Percentiles rank a stretch among this genome's conserved stretches.
Evolutionary conservation across 2,797 vertebrate species (phyloP).

Genomic region (Cyclopterus lumpus): DNA sequence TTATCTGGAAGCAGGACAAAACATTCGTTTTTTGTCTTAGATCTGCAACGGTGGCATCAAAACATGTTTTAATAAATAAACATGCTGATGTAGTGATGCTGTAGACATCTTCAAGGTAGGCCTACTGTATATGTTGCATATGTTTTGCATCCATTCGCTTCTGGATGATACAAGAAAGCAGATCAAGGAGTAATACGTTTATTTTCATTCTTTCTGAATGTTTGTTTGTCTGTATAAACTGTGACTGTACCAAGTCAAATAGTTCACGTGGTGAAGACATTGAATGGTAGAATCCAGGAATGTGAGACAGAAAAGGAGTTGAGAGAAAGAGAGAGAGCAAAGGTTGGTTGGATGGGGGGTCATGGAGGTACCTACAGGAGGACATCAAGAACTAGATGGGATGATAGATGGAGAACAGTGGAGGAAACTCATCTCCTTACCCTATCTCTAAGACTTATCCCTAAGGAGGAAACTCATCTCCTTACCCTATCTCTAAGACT

Average conservation of each 20-base stretch:
- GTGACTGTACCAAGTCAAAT: neutral
- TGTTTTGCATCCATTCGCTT: neutral
- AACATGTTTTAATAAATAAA: too few relatives aligned
- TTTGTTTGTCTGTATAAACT: neutral
- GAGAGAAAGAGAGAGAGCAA: neutral
- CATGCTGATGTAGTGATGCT: neutral
- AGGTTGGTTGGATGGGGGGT: neutral
- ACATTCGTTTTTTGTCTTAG: too few relatives aligned
- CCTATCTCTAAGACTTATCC: too few relatives aligned
- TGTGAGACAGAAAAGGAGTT: neutral
- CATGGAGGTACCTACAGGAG: neutral
- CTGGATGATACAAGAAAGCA: too few relatives aligned
- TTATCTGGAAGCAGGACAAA: constrained; percentile 8
- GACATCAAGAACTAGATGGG: too few relatives aligned
- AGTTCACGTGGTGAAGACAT: neutral
- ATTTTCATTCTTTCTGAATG: too few relatives aligned
- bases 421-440: too few relatives aligned
- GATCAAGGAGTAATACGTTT: too few relatives aligned
- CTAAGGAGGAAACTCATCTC: too few relatives aligned
- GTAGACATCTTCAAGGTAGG: neutral
- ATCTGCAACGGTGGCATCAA: constrained; percentile 14
- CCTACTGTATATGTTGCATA: neutral
- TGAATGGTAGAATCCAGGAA: neutral
- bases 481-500: too few relatives aligned
- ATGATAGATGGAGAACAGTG: too few relatives aligned